Percentiles rank a stretch among this genome's conserved stretches.
phyloP scores from a whole-genome alignment of 2,797 vertebrate species.

The Sebastes alutus region DNA sequence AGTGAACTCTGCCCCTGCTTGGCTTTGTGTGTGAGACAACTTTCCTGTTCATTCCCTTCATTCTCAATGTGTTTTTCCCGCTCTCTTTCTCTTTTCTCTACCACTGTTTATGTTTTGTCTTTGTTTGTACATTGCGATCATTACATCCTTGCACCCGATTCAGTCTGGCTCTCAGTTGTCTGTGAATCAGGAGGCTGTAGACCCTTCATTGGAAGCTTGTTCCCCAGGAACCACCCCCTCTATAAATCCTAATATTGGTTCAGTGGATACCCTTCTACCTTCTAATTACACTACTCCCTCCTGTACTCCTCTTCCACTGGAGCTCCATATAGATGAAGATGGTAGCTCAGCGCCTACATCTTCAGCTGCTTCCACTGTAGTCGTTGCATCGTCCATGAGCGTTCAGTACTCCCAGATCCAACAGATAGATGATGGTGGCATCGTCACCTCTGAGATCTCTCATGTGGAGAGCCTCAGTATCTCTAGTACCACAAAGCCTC shows the following conservation, averaged over 20 bases:
- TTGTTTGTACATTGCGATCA: constrained; percentile 38
- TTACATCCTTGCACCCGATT: constrained; percentile 37
- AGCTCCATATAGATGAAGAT: constrained; percentile 80
- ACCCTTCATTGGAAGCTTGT: constrained; percentile 22
- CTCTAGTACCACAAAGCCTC: constrained; percentile 34
- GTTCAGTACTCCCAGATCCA: constrained; percentile 46
- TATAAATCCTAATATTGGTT: constrained; percentile 21
- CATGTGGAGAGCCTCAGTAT: constrained; percentile 42
- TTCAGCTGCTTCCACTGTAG: constrained; percentile 21
- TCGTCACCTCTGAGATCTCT: constrained; percentile 47
- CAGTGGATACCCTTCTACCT: constrained; percentile 15
- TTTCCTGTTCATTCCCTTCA: constrained; percentile 24
- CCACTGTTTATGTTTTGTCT: constrained; percentile 62
- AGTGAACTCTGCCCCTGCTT: background rate
- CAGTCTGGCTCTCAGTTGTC: constrained; percentile 89
- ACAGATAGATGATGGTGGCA: constrained; percentile 36
- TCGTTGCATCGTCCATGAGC: constrained; percentile 39
- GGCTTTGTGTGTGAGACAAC: constrained; percentile 1
- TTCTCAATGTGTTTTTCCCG: constrained; percentile 51
- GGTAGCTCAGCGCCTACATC: constrained; percentile 22
- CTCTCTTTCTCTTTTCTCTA: constrained; percentile 62
- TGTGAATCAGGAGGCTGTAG: constrained; percentile 79
- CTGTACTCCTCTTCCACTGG: constrained; percentile 50
- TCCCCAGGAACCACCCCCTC: constrained; percentile 5
- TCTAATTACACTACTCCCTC: constrained; percentile 44